Percentiles rank a stretch among this genome's conserved stretches.
Conservation (phyloP, 2,797 vertebrate species). For the Coregonus suidteri region DNA sequence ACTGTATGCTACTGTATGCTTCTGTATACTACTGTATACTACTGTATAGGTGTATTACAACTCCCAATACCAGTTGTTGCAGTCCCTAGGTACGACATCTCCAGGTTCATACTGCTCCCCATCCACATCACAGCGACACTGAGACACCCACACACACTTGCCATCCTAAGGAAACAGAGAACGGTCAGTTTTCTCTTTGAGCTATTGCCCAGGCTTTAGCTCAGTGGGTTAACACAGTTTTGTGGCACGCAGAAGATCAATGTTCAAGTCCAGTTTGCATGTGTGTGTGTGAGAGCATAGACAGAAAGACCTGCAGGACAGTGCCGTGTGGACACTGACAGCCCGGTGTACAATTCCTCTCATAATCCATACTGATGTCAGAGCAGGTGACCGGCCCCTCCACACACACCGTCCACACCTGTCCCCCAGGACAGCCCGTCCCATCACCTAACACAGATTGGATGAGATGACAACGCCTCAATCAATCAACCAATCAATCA, state of each 20-base stretch:
- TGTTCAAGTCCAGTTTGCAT: neutral
- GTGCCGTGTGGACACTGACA: slow-evolving; percentile 79
- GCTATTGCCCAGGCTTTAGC: no score
- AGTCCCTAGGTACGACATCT: slow-evolving; percentile 67
- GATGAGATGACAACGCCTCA: neutral
- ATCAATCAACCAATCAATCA: neutral
- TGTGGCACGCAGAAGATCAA: no score
- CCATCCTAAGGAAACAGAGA: slow-evolving; percentile 70
- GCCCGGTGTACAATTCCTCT: slow-evolving; percentile 74
- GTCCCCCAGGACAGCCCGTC: slow-evolving; percentile 71
- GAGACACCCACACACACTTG: slow-evolving; percentile 69
- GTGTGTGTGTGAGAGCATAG: neutral
- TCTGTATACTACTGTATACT: no score
- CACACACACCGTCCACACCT: slow-evolving; percentile 79
- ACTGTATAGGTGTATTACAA: no score
- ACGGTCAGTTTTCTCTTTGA: no score
- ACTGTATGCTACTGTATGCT: no score
- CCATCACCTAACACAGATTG: slow-evolving; percentile 59
- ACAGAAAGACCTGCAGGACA: slow-evolving; percentile 75
- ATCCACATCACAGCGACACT: slow-evolving; percentile 78
- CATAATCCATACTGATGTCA: slow-evolving; percentile 66
- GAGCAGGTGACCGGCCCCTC: slow-evolving; percentile 74
- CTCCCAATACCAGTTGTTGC: slow-evolving; percentile 82
- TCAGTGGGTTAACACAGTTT: no score
- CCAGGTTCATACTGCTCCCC: slow-evolving; percentile 72